Conservation (phyloP, 2,888 invertebrate species). For the Nomada fucata region DNA sequence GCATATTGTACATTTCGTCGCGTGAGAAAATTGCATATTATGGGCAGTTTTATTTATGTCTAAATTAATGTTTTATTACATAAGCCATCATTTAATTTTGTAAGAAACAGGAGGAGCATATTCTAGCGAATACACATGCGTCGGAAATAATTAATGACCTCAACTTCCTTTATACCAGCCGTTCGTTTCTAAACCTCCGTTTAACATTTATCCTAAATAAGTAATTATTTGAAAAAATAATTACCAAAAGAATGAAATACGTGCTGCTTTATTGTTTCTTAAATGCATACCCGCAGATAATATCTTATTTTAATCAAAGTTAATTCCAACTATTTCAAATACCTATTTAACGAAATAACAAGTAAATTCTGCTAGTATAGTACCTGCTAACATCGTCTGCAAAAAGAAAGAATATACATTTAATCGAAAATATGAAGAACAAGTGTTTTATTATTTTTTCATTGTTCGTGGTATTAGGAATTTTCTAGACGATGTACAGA, state of each 20-base stretch:
- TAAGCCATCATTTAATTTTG: neutral
- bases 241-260: conserved; percentile 1
- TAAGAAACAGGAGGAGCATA: conserved; percentile 47
- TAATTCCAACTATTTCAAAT: conserved; percentile 51
- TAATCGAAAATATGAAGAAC: conserved; percentile 41
- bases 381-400: conserved; percentile 14
- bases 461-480: neutral
- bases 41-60: neutral
- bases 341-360: conserved; percentile 36
- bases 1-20: conserved; percentile 13
- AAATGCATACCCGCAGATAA: neutral
- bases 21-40: neutral
- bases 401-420: neutral
- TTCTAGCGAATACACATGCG: neutral
- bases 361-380: conserved; percentile 52
- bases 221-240: too few relatives aligned
- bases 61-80: conserved; percentile 2
- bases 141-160: too few relatives aligned
- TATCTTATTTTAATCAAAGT: conserved; percentile 23
- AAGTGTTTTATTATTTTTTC: neutral
- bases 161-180: neutral
- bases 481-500: too few relatives aligned
- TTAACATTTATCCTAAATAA: neutral
- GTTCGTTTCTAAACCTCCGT: too few relatives aligned
- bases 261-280: conserved; percentile 8